A percentile compares a stretch with the other conserved stretches of the same genome.
Evolutionary conservation across 1,140 invertebrate species (phyloP).

Genomic region (Dreissena rostriformis): DNA sequence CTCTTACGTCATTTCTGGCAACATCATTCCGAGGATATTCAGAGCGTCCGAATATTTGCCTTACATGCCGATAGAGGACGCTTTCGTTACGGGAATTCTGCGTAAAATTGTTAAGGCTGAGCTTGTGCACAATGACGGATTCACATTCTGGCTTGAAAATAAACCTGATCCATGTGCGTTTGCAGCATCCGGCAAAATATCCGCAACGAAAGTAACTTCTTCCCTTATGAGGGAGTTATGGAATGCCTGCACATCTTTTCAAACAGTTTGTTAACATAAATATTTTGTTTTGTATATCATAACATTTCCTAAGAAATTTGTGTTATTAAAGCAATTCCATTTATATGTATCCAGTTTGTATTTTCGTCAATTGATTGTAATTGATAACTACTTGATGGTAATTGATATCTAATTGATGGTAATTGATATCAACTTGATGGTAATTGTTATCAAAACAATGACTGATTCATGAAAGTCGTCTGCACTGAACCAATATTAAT

Average conservation of each 20-base stretch:
- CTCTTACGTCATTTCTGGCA: conserved; percentile 74
- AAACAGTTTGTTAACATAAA: neutral
- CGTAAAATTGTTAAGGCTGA: conserved; percentile 37
- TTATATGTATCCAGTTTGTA: no score
- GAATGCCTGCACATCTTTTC: conserved; percentile 13
- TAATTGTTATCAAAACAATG: no score
- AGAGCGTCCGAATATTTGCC: conserved; percentile 57
- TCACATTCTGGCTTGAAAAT: conserved; percentile 5
- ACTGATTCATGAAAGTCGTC: no score
- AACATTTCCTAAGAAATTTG: neutral
- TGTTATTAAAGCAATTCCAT: no score
- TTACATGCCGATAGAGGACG: conserved; percentile 76
- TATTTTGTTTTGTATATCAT: neutral
- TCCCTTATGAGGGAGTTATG: conserved; percentile 1
- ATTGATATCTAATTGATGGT: no score
- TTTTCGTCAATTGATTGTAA: no score
- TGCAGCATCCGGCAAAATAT: neutral
- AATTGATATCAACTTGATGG: no score
- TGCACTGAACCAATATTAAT: no score
- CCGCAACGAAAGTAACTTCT: conserved; percentile 11
- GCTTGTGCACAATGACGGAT: neutral
- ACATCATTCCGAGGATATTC: conserved; percentile 67
- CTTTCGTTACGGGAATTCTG: conserved; percentile 74
- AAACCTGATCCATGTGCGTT: conserved; percentile 11
- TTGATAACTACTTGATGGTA: no score